These are phyloP conservation scores for Drosophila sordidula DNA, from an alignment of 2,888 invertebrate species.

Conservation along the genomic window DNA sequence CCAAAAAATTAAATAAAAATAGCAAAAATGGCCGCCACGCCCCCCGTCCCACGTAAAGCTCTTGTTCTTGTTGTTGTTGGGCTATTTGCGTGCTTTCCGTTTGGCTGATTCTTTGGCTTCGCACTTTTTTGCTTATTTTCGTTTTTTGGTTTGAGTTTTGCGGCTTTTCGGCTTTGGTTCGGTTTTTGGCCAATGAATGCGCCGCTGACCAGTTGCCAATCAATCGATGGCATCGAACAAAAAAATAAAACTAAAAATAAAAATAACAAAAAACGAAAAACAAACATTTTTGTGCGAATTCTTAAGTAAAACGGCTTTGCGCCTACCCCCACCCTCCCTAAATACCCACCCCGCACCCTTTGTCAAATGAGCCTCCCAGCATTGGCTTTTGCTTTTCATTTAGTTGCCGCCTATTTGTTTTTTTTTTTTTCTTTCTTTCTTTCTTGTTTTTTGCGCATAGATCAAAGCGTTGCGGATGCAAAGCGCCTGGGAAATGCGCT, in stretches of 20 bases:
- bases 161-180: slow-evolving; percentile 25
- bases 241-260: not conserved
- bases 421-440: not conserved
- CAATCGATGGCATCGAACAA: slow-evolving; percentile 42
- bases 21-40: slow-evolving; percentile 53
- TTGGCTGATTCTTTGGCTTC: slow-evolving; percentile 59
- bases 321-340: not conserved
- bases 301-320: slow-evolving; percentile 29
- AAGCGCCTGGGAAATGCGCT: slow-evolving; percentile 57
- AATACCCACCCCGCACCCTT: not conserved
- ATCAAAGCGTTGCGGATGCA: slow-evolving; percentile 62
- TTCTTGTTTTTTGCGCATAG: slow-evolving; percentile 37
- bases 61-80: slow-evolving; percentile 10
- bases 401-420: slow-evolving; percentile 16
- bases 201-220: slow-evolving; percentile 52
- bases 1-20: slow-evolving; percentile 67
- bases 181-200: slow-evolving; percentile 49
- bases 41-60: not conserved
- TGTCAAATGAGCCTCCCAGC: not conserved
- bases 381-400: slow-evolving; percentile 29
- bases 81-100: slow-evolving; percentile 59
- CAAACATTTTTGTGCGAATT: slow-evolving; percentile 19
- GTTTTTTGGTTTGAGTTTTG: slow-evolving; percentile 16
- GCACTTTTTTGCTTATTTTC: slow-evolving; percentile 26
- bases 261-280: not conserved